Evolutionary conservation across 2,797 vertebrate species (phyloP).

Genomic region (Schizopygopsis malacanthus): DNA sequence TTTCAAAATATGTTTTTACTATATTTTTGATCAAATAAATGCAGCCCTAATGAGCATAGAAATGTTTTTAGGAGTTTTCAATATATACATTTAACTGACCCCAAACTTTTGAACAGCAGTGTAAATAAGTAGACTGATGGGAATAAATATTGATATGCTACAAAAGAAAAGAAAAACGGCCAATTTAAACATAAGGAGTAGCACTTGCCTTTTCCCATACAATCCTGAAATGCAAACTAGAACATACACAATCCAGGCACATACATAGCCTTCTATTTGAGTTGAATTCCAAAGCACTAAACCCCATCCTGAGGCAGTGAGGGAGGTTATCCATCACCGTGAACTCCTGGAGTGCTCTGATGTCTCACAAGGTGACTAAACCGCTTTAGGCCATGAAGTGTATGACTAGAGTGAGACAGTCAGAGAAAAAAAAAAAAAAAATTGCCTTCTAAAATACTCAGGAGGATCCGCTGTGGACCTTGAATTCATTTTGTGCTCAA

Average conservation of each 20-base stretch:
- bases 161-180: neutral
- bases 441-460: neutral
- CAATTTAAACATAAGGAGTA: neutral
- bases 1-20: neutral
- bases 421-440: neutral
- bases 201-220: neutral
- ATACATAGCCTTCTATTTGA: conserved; percentile 1
- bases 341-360: conserved; percentile 29
- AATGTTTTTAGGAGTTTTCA: neutral
- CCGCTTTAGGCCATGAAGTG: conserved; percentile 30
- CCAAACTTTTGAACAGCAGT: neutral
- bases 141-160: neutral
- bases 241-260: neutral
- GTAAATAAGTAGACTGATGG: neutral
- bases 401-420: conserved; percentile 28
- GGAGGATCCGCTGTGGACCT: conserved; percentile 19
- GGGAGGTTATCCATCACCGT: conserved; percentile 42
- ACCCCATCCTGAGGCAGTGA: conserved; percentile 27
- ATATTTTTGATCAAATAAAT: neutral
- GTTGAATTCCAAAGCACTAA: conserved; percentile 19
- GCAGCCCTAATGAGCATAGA: neutral
- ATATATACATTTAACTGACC: neutral
- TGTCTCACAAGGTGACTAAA: conserved; percentile 44
- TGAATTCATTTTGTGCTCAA: conserved; percentile 34
- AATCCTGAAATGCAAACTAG: conserved; percentile 12